A percentile compares a stretch with the other conserved stretches of the same genome.
Conservation (phyloP, 1,140 invertebrate genomes). For the Panagrolaimus sp. region DNA sequence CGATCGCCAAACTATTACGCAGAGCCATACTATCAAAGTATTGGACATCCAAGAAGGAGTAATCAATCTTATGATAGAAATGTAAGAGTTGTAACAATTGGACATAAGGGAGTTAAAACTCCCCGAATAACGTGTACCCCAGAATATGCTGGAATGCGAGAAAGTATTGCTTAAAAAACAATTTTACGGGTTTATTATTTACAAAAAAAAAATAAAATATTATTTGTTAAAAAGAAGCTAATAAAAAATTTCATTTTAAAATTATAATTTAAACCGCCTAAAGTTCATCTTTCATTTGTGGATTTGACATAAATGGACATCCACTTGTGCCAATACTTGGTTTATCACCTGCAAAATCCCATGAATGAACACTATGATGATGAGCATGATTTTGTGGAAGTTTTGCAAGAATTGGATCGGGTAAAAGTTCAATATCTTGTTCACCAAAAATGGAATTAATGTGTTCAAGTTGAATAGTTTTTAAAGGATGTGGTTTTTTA, state of each 20-base stretch:
- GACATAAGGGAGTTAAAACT: neutral
- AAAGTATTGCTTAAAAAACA: neutral
- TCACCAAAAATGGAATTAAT: constrained; percentile 34
- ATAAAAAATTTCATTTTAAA: no score
- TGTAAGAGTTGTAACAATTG: neutral
- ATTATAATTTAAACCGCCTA: neutral
- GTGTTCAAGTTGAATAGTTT: constrained; percentile 33
- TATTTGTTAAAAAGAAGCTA: no score
- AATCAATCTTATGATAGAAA: neutral
- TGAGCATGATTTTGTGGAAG: neutral
- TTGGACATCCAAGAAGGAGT: neutral
- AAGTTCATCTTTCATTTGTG: constrained; percentile 28
- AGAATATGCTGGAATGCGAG: constrained; percentile 2
- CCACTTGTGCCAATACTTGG: constrained; percentile 25
- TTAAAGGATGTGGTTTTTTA: constrained; percentile 30
- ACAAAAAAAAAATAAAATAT: no score
- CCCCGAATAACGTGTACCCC: neutral
- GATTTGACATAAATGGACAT: constrained; percentile 41
- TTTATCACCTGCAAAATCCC: constrained; percentile 26
- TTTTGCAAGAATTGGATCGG: constrained; percentile 27
- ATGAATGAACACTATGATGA: constrained; percentile 5
- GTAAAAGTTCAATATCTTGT: constrained; percentile 32
- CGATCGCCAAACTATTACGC: neutral
- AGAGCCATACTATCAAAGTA: constrained; percentile 7
- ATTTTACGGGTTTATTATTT: no score